Evolutionary conservation across 1,140 invertebrate genomes (phyloP).

Genomic region (Linepithema humile): DNA sequence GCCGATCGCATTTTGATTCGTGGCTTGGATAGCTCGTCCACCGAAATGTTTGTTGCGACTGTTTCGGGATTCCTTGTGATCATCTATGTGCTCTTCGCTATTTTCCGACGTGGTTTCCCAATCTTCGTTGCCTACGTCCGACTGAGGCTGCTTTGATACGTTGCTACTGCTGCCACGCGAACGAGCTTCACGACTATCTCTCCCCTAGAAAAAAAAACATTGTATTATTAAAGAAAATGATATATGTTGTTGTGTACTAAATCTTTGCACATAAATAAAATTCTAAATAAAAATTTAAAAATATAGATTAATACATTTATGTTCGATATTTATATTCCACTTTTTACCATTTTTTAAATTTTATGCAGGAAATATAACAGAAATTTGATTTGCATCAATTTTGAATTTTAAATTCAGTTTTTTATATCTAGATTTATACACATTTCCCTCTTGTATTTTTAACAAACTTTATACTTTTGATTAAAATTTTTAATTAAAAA

Average conservation of each 20-base stretch:
- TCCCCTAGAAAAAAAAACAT: slow-evolving; percentile 66
- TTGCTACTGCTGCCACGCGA: slow-evolving; percentile 71
- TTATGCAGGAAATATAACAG: neutral
- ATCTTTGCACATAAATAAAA: neutral
- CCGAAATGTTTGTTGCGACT: slow-evolving; percentile 76
- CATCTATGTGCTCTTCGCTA: slow-evolving; percentile 85
- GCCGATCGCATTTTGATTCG: slow-evolving; percentile 53
- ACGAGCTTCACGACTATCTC: slow-evolving; percentile 77
- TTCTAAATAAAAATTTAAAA: neutral
- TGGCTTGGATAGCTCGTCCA: slow-evolving; percentile 65
- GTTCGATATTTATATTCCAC: neutral
- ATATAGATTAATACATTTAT: neutral
- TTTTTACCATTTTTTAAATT: neutral
- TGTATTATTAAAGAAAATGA: neutral
- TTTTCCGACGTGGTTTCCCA: slow-evolving; percentile 90
- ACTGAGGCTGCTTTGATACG: slow-evolving; percentile 76
- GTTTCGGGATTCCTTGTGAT: slow-evolving; percentile 80
- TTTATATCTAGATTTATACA: no score
- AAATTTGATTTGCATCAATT: no score
- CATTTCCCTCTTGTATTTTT: no score
- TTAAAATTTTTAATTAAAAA: no score
- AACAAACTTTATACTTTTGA: no score
- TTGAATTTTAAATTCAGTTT: no score
- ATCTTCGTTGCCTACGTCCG: slow-evolving; percentile 86
- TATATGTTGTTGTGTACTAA: neutral